Base-by-base conservation (phyloP, 2,888 invertebrate species). In the Rotaria sp. region DNA sequence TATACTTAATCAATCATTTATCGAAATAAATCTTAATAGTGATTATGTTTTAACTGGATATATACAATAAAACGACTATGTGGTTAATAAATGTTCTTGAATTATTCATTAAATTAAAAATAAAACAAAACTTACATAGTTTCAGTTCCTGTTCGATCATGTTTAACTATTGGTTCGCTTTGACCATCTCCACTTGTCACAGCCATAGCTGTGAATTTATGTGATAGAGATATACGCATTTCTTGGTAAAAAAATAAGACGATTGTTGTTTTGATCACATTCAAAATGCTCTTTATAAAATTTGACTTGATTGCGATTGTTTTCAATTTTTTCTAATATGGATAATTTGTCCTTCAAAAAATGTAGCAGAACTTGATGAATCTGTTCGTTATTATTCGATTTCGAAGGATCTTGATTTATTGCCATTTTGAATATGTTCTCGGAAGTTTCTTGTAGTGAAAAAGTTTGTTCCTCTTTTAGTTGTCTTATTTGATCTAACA, bases 101-200 rank as follows among this genome's bases (percentile, higher is more conserved):
- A 8, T 5, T 8, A 45, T 8, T 45, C 5, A 45, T 8, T 45
- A 45, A 45, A 8, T 8, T 45, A 11, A 11, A 8, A 45, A 45
- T 8, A 45, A 11, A 45, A 45, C 5, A 45, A 45, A 11, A 45
- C 45, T 11, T 45, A 59, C 57, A n/a, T 5, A 26, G n/a, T 10
- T n/a, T 59, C 57, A n/a, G 57, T n/a, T n/a, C 57, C 57, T 59
- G 57, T 59, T 59, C 57, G 57, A 30, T 59, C 57, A n/a, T 59
- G 57, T 59, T 59, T 59, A 10, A 59, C 57, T 59, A 59, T 59
- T n/a, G 57, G 57, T 26, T 59, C 57, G 26, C 21, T 57, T 5
- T 57, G n/a, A n/a, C 30, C 57, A n/a, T n/a, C 57, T 59, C n/a
- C 57, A 7, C n/a, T 59, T 59, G 57, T 30, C 3, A 59, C 57